phyloP scores from a whole-genome alignment of 2,113 vertebrate species.

The Ursus arctos region DNA sequence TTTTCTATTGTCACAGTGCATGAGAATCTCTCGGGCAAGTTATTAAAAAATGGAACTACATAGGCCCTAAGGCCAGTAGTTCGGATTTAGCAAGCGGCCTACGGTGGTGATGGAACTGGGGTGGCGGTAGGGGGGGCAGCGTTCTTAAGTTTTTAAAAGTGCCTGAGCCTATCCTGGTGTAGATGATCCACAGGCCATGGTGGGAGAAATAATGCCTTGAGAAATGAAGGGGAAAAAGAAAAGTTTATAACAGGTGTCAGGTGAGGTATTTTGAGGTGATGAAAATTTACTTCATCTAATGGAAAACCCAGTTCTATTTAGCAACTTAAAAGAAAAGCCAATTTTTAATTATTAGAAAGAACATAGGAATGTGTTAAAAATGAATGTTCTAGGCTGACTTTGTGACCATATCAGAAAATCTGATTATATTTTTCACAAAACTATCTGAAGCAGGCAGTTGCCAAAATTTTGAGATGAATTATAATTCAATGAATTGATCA shows the following conservation, averaged over 20 bases:
- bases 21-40: not conserved
- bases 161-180: not conserved
- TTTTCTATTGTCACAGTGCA: not conserved
- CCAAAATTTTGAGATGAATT: conserved; percentile 33
- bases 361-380: not conserved
- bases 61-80: not conserved
- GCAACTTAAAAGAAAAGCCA: not conserved
- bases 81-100: not conserved
- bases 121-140: not conserved
- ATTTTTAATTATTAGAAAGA: conserved; percentile 42
- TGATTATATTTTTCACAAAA: not conserved
- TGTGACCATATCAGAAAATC: conserved; percentile 6
- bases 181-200: not conserved
- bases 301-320: not conserved
- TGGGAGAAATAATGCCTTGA: not conserved
- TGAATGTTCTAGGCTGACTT: conserved; percentile 18
- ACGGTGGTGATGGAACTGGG: not conserved
- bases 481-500: not conserved
- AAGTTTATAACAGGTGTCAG: not conserved
- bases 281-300: not conserved
- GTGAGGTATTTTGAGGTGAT: conserved; percentile 1
- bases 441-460: not conserved
- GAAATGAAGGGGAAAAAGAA: not conserved
- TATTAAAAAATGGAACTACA: not conserved
- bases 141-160: not conserved